A percentile compares a stretch with the other conserved stretches of the same genome.
Evolutionary conservation across 2,888 invertebrate species (phyloP).

Genomic region (Ichneumoninae sp.): DNA sequence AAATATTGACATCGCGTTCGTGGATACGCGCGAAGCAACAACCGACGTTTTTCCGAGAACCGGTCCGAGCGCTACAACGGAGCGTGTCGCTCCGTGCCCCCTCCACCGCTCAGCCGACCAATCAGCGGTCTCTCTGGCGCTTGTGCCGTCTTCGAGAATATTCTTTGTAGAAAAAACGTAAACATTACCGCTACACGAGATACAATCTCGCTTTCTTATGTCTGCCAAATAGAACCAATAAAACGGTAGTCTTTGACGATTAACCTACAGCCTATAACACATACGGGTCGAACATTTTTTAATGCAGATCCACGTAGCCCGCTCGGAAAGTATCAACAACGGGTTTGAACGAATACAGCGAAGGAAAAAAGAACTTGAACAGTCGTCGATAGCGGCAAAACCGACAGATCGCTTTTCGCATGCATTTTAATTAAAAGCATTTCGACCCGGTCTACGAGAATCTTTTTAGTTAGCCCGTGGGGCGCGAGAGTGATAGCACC

Average conservation of each 20-base stretch:
- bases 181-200: not conserved
- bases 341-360: not conserved
- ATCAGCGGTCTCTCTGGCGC: not conserved
- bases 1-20: not conserved
- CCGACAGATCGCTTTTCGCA: constrained; percentile 22
- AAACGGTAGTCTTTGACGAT: not conserved
- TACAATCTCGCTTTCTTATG: not conserved
- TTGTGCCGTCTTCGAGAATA: not conserved
- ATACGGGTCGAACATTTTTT: not conserved
- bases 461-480: constrained; percentile 22
- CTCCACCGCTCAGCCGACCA: not conserved
- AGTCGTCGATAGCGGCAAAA: not conserved
- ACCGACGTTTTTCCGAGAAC: not conserved
- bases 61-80: not conserved
- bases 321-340: constrained; percentile 30
- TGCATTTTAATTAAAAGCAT: constrained; percentile 57
- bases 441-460: constrained; percentile 26
- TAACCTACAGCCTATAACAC: not conserved
- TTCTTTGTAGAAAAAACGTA: not conserved
- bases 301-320: not conserved
- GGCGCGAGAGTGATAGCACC: not conserved
- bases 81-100: not conserved
- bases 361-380: not conserved
- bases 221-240: not conserved
- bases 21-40: not conserved